Conservation (phyloP, 2,888 invertebrate genomes). For the Chymomyza fuscimana region DNA sequence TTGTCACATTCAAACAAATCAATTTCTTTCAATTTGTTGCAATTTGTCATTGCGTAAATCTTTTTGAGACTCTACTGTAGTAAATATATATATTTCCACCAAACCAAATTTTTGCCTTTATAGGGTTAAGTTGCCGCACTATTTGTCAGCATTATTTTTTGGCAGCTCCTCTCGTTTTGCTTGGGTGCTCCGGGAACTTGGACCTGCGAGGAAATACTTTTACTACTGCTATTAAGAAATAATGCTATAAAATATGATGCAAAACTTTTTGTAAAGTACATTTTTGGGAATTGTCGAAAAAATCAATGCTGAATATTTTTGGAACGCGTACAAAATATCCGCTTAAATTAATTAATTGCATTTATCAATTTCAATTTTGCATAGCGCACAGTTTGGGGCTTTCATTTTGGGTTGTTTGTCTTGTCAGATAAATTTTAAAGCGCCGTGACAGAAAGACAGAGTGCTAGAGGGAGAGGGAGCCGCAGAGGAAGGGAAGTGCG, state of each 20-base stretch:
- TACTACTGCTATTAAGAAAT: neutral
- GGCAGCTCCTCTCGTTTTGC: neutral
- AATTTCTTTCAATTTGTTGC: too few relatives aligned
- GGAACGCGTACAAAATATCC: neutral
- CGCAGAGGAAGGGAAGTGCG: neutral
- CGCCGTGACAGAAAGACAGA: constrained; percentile 1
- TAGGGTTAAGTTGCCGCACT: constrained; percentile 30
- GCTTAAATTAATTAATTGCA: constrained; percentile 44
- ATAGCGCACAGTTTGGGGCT: neutral
- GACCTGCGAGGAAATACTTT: neutral
- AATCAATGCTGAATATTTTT: neutral
- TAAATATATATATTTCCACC: too few relatives aligned
- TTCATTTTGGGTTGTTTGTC: neutral
- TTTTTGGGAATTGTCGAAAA: neutral
- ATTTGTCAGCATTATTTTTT: constrained; percentile 50
- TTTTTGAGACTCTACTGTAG: too few relatives aligned
- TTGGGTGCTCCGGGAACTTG: neutral
- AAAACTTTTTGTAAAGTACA: neutral
- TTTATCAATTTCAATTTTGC: constrained; percentile 34
- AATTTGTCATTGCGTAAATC: too few relatives aligned
- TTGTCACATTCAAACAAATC: too few relatives aligned
- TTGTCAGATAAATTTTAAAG: neutral
- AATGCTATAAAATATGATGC: constrained; percentile 2
- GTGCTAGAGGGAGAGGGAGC: neutral
- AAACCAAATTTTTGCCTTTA: too few relatives aligned